Percentiles rank a stretch among this genome's conserved stretches.
Conservation (phyloP, 1,140 invertebrate species). For the Platyscapa corneri region DNA sequence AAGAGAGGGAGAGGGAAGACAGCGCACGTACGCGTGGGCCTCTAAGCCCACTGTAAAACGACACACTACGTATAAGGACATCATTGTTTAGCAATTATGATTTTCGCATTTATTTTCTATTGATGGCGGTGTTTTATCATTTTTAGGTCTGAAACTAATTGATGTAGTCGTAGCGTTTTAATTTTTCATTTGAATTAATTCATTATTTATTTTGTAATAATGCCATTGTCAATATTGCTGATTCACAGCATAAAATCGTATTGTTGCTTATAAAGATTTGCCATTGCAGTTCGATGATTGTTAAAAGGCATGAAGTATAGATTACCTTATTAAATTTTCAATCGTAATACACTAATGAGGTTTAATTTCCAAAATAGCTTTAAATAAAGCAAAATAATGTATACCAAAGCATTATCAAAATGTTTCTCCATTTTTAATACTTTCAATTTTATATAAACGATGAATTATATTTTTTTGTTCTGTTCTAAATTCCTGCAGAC, state of each 20-base stretch:
- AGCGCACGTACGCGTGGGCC: neutral
- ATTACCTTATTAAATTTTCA: neutral
- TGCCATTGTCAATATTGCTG: neutral
- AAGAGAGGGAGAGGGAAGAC: no score
- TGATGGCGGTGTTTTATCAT: neutral
- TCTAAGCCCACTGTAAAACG: neutral
- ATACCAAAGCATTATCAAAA: no score
- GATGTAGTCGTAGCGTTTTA: neutral
- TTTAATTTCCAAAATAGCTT: no score
- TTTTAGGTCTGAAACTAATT: neutral
- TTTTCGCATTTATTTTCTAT: neutral
- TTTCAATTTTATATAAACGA: no score
- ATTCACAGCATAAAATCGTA: neutral
- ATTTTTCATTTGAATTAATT: neutral
- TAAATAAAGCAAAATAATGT: no score
- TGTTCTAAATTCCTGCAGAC: no score
- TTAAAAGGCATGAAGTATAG: neutral
- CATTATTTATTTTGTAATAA: neutral
- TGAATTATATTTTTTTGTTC: no score
- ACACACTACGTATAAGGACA: neutral
- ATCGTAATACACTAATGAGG: neutral
- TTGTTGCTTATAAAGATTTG: neutral
- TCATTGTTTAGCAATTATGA: slow-evolving; percentile 7
- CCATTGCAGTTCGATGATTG: neutral
- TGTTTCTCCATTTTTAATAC: no score